Evolutionary conservation across 2,113 vertebrate genomes (phyloP).

Genomic region (Hypanus sabinus): DNA sequence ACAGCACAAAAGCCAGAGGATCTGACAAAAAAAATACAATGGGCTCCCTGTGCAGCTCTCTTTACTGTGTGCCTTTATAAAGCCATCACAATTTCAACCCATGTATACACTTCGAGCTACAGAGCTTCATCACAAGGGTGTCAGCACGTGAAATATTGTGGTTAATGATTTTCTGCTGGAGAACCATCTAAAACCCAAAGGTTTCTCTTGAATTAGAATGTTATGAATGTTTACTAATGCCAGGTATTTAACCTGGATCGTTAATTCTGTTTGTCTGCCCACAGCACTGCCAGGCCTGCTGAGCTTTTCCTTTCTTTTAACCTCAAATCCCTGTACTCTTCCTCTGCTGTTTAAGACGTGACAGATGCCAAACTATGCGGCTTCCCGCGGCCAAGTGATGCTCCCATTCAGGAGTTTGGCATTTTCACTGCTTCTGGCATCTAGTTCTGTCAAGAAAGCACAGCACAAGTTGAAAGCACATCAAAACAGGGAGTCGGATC

Average conservation of each 20-base stretch:
- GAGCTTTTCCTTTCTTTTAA: background rate
- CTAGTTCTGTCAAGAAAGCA: background rate
- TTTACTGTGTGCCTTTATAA: too few relatives aligned
- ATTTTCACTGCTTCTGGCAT: background rate
- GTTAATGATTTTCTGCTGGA: background rate
- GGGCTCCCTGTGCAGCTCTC: too few relatives aligned
- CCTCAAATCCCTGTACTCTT: background rate
- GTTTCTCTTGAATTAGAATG: background rate
- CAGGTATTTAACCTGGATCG: background rate
- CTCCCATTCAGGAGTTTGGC: background rate
- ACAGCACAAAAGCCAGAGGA: too few relatives aligned
- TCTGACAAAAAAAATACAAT: too few relatives aligned
- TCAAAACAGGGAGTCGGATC: background rate
- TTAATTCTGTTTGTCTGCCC: background rate
- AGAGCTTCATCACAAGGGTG: too few relatives aligned
- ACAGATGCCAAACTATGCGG: background rate
- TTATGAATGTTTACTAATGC: background rate
- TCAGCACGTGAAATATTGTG: too few relatives aligned
- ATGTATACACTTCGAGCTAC: too few relatives aligned
- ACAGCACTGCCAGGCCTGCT: background rate
- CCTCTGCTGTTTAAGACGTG: background rate
- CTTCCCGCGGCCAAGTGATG: background rate
- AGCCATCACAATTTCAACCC: too few relatives aligned
- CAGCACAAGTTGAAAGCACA: background rate
- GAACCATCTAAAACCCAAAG: background rate